These are phyloP conservation scores for Andinoacara biseriatus DNA, from an alignment of 2,113 vertebrate genomes.

Conservation along the genomic window DNA sequence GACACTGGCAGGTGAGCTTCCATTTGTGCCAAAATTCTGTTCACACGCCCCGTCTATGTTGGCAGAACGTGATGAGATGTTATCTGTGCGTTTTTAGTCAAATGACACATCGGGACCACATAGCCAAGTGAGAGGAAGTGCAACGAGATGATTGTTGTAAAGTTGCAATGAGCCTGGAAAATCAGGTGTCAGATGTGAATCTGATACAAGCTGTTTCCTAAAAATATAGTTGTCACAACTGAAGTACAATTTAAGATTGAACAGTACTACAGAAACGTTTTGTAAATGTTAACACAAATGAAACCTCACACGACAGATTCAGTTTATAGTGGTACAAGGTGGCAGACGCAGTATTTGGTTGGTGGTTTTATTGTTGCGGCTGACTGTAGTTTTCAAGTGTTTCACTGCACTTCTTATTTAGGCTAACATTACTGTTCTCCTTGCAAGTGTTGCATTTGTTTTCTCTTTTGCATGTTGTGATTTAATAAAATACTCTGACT, in stretches of 20 bases:
- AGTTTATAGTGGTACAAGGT: neutral
- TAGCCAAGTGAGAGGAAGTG: neutral
- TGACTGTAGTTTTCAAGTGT: neutral
- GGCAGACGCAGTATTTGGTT: neutral
- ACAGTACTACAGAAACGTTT: neutral
- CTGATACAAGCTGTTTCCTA: neutral
- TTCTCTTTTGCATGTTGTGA: neutral
- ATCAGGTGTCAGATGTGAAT: neutral
- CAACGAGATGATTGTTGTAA: neutral
- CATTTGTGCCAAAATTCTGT: neutral
- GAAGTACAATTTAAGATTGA: neutral
- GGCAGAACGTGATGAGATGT: neutral
- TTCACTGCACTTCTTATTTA: neutral
- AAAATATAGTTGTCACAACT: neutral
- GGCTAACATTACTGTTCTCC: neutral
- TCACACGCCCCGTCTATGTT: neutral
- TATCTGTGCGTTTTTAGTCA: neutral
- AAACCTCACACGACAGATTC: rapidly evolving
- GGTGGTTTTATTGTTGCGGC: neutral
- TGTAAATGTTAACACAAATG: neutral
- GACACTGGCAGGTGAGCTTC: neutral
- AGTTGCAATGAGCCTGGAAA: neutral
- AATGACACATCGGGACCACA: neutral
- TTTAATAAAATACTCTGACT: neutral
- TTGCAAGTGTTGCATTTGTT: neutral